Evolutionary conservation across 2,113 vertebrate species (phyloP).

Genomic region (Colistium nudipinnis): DNA sequence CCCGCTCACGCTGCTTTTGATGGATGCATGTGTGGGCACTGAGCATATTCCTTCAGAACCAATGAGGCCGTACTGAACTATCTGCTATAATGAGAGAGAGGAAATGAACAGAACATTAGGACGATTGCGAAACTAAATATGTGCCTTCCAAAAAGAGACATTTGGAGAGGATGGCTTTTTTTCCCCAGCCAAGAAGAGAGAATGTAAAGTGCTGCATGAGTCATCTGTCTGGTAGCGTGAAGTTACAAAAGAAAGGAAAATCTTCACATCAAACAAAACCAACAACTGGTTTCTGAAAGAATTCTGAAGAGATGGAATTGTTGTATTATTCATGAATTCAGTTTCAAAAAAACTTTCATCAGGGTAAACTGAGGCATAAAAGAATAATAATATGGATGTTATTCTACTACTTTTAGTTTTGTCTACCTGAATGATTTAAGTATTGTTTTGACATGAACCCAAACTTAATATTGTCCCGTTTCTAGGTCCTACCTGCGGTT

Average conservation of each 20-base stretch:
- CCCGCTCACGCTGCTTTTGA: conserved; percentile 29
- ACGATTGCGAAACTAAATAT: conserved; percentile 6
- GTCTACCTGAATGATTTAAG: too few relatives aligned
- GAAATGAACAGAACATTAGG: conserved; percentile 24
- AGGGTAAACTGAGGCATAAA: too few relatives aligned
- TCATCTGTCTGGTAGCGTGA: not conserved
- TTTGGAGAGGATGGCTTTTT: conserved; percentile 11
- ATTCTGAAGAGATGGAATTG: not conserved
- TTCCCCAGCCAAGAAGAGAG: not conserved
- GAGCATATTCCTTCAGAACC: not conserved
- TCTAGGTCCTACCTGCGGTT: too few relatives aligned
- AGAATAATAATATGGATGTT: too few relatives aligned
- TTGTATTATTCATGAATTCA: too few relatives aligned
- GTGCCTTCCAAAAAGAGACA: not conserved
- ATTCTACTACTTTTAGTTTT: too few relatives aligned
- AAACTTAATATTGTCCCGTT: too few relatives aligned
- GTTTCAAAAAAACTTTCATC: too few relatives aligned
- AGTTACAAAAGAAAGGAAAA: not conserved
- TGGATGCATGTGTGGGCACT: not conserved
- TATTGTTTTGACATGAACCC: too few relatives aligned
- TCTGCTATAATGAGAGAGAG: not conserved
- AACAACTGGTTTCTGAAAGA: not conserved
- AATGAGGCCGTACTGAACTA: not conserved
- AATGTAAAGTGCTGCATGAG: conserved; percentile 18
- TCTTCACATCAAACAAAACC: not conserved